A percentile compares a stretch with the other conserved stretches of the same genome.
Conservation (phyloP, 2,113 vertebrate genomes). For the Mirounga angustirostris region DNA sequence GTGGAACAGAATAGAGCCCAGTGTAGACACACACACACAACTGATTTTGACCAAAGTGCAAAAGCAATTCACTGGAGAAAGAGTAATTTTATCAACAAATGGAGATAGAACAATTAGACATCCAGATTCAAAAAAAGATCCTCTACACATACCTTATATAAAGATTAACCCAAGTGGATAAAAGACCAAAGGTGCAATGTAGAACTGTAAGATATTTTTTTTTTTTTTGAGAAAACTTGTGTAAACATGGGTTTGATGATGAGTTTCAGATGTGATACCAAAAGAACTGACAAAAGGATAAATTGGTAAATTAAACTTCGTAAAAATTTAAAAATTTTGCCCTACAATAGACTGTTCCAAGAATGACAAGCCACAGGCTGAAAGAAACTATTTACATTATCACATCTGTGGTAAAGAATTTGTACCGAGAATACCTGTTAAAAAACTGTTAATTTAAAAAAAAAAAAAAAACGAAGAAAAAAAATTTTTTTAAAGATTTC, state of each 20-base stretch:
- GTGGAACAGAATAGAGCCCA: neutral
- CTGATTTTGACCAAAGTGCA: neutral
- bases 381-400: neutral
- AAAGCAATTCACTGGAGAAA: neutral
- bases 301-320: neutral
- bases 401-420: neutral
- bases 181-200: neutral
- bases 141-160: neutral
- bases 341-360: neutral
- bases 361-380: neutral
- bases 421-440: neutral
- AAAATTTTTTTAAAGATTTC: too few relatives aligned
- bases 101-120: neutral
- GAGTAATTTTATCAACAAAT: neutral
- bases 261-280: neutral
- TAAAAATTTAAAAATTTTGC: neutral
- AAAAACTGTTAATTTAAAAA: neutral
- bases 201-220: neutral
- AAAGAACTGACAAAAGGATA: neutral
- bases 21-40: neutral
- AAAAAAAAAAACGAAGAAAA: too few relatives aligned
- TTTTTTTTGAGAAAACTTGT: neutral
- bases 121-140: neutral
- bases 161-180: neutral
- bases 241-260: neutral